phyloP scores from a whole-genome alignment of 2,797 vertebrate genomes.

The Onychomys torridus region DNA sequence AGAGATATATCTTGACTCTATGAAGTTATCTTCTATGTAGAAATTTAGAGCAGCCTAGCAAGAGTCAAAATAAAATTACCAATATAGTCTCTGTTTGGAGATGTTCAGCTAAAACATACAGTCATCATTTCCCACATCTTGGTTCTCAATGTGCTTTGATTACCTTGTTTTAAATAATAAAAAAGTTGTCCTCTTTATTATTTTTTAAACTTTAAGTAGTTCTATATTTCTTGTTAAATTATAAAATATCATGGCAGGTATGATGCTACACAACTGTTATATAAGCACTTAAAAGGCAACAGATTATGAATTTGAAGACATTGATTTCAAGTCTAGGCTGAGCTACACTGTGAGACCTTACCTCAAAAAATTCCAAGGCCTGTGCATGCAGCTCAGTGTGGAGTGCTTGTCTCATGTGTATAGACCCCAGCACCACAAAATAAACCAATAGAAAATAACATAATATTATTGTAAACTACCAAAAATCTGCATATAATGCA shows the following conservation, averaged over 20 bases:
- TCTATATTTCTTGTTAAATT: background rate
- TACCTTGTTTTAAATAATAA: conserved; percentile 18
- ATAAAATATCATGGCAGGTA: background rate
- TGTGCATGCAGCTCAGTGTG: background rate
- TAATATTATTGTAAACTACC: background rate
- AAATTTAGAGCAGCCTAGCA: background rate
- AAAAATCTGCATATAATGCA: background rate
- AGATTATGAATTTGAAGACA: background rate
- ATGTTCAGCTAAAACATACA: background rate
- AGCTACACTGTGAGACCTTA: background rate
- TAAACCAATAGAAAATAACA: background rate
- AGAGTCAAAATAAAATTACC: background rate
- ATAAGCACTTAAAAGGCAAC: background rate
- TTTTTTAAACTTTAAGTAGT: background rate
- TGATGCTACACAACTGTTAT: background rate
- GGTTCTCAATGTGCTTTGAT: background rate
- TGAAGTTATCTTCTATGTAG: background rate
- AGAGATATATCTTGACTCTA: background rate
- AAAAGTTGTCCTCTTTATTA: background rate
- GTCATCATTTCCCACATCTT: background rate
- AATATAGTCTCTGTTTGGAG: background rate
- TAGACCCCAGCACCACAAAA: background rate
- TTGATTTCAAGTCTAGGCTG: background rate
- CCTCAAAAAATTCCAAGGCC: background rate
- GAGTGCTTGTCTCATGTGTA: no score